Conservation (phyloP, 30 jellyfish, hydroid and myxozoan genomes). For the Turritopsis rubra region DNA sequence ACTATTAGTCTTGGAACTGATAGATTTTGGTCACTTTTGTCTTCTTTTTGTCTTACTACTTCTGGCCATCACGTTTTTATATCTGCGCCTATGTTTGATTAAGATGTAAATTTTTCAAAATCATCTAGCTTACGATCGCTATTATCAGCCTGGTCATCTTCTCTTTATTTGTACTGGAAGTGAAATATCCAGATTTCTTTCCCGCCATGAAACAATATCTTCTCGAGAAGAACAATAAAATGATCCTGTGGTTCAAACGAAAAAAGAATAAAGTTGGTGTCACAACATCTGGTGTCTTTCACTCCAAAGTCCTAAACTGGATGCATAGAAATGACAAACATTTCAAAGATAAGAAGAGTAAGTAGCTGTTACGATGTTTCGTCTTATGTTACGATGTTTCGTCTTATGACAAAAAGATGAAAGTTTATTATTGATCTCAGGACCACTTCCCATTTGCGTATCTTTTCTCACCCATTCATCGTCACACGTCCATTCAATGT, state of each 20-base stretch:
- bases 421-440: no score
- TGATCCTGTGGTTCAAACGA: not conserved
- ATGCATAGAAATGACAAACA: not conserved
- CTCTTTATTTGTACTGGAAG: not conserved
- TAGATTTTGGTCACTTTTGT: no score
- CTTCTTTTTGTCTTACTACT: no score
- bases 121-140: not conserved
- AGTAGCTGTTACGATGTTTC: no score
- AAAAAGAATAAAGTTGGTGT: not conserved
- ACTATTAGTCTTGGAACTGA: no score
- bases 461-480: no score
- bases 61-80: no score
- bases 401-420: no score
- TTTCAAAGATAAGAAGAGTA: not conserved
- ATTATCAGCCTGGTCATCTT: not conserved
- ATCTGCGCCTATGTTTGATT: no score
- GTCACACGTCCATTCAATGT: no score
- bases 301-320: not conserved
- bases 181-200: not conserved
- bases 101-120: not conserved
- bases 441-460: no score
- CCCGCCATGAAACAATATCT: not conserved
- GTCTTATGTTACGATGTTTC: no score
- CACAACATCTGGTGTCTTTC: not conserved
- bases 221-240: not conserved